Evolutionary conservation across 2,113 vertebrate species (phyloP).

Genomic region (Ardeotis arabs): DNA sequence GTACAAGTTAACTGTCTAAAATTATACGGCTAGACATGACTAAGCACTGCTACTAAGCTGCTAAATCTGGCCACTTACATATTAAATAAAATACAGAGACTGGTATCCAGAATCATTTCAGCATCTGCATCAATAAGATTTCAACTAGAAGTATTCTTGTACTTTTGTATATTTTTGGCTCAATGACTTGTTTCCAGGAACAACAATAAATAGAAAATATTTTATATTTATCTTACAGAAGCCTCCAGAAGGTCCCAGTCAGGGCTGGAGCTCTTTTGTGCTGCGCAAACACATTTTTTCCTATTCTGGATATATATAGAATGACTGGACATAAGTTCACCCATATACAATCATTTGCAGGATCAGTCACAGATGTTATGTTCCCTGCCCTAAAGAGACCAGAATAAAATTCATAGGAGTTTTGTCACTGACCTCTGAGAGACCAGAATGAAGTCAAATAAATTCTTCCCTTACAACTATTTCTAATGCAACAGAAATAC

Average conservation of each 20-base stretch:
- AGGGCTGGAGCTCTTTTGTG: background rate
- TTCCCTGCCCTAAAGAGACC: background rate
- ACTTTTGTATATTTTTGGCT: background rate
- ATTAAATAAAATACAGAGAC: background rate
- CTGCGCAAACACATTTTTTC: background rate
- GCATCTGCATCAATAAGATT: background rate
- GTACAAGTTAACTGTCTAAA: background rate
- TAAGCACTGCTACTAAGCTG: background rate
- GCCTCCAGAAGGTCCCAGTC: background rate
- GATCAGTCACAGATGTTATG: background rate
- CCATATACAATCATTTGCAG: background rate
- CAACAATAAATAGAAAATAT: background rate
- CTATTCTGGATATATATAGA: background rate
- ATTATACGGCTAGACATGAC: background rate
- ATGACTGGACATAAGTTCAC: background rate
- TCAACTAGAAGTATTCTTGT: background rate
- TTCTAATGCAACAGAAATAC: background rate
- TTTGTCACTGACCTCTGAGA: background rate
- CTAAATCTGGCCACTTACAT: background rate
- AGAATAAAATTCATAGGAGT: background rate
- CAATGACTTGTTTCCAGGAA: background rate
- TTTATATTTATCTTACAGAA: background rate
- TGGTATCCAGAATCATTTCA: background rate
- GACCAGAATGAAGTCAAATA: background rate
- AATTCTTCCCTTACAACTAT: background rate